Evolutionary conservation across 1,140 invertebrate genomes (phyloP), one percentile per base, ranked within the genome.

Genomic region (Holcopasites calliopsidis): DNA sequence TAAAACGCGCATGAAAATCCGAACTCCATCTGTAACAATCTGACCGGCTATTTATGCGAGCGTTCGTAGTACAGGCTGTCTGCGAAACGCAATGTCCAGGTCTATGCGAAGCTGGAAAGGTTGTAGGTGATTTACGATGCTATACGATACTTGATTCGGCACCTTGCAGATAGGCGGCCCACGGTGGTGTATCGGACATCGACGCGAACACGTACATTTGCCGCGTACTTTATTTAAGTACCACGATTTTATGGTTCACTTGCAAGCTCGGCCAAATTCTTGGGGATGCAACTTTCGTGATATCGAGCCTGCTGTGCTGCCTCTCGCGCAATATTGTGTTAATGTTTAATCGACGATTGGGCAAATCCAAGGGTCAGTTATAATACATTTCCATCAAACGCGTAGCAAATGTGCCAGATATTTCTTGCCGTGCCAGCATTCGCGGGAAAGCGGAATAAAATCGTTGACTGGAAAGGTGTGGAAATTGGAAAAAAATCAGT

Each of bases 61-160:
- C 16, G 8, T 6, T 18, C 4, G 38, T 54, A 54, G 54, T 42
- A 54, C 70, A 18, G 16, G 11, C 13, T 47, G 40, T 57, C 72
- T 28, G 69, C 64, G 61, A 70, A 50, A 33, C 23, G 64, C 44
- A 23, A 70, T 76, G 60, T 44, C 47, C 42, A 26, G 60, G 42
- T 28, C 10, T 47, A 40, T 49, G 23, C 52, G 40, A 28, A 75
- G 50, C 61, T 47, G 62, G 50, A 13, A 58, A 58, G 42, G 42
- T 80, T 69, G 44, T 68, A 23, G 10, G 11, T 38, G 64, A 80
- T 80, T 79, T 76, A 79, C 58, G 79, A 42, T 23, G 38, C 11
- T 28, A 52, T 31, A 42, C 60, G 76, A 52, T 75, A 75, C 76
- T 79, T 79, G 71, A 70, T 76, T 79, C 60, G 54, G 75, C 62